Evolutionary conservation across 2,113 vertebrate genomes (phyloP), one percentile per base, ranked within the genome.

Genomic region (Apteryx mantelli): DNA sequence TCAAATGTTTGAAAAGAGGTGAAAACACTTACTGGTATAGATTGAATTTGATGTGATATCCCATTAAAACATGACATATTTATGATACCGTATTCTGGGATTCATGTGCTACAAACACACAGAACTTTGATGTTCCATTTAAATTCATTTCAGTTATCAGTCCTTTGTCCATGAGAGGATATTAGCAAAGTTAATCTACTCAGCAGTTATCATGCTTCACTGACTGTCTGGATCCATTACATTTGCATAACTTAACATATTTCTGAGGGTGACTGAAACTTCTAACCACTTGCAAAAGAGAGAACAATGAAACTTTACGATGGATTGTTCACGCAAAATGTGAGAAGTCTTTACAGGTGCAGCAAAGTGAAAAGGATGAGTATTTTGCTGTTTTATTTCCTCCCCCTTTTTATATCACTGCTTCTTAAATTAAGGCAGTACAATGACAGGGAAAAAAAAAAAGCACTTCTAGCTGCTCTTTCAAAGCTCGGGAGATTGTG

Each of bases 401-500:
- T 65, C 26, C 25, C 15, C 6, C 10, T 34, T 76, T 55, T 55
- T 58, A n/a, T 73, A 80, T 73, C 5, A 10, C 12, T 40, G 36
- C 0, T 25, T 50, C 32, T 30, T 44, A 25, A 75, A 48, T 36
- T 82, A 38, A 78, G 5, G 11, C 19, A 61, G 9, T 65, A 34
- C 15, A 85, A 55, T 18, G 10, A 13, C 6, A 40, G 17, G 87
- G 40, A 6, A 52, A 38, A 28, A n/a, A 53, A 20, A 17, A 36
- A 50, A 9, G 0, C 10, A 19, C 2, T 25, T n/a, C 22, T 56
- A 13, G 0, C 5, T 79, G n/a, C 11, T 58, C 13, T 78, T 82
- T 69, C 63, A 61, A 46, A 69, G 12, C 8, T 42, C 19, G 34
- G 40, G 32, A 65, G 36, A 56, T 53, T 75, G 17, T 63, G 16